Percentiles rank a stretch among this genome's conserved stretches.
Evolutionary conservation across 2,888 invertebrate species (phyloP).

Genomic region (Crocallis elinguaria): DNA sequence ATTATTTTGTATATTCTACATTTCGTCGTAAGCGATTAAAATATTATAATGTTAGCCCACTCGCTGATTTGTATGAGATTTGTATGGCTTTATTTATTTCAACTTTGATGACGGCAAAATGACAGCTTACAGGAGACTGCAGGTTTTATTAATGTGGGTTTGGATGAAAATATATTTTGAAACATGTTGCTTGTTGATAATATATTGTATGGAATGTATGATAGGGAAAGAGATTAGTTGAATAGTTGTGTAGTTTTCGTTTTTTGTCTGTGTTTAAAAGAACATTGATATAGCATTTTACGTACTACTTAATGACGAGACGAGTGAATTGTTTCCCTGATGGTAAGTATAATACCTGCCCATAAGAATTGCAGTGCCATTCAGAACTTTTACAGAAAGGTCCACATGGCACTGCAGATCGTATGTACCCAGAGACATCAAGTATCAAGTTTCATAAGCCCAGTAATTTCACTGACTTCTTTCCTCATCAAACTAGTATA

Average conservation of each 20-base stretch:
- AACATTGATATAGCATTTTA: too few relatives aligned
- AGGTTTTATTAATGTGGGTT: constrained; percentile 5
- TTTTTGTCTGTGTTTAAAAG: too few relatives aligned
- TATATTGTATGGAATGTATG: constrained; percentile 1
- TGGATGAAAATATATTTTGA: constrained; percentile 18
- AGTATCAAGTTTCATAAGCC: too few relatives aligned
- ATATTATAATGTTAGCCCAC: constrained; percentile 14
- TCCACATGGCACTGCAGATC: too few relatives aligned
- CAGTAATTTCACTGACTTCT: too few relatives aligned
- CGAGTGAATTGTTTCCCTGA: too few relatives aligned
- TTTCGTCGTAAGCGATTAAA: constrained; percentile 27
- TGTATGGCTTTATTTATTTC: constrained; percentile 16
- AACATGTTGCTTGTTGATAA: constrained; percentile 15
- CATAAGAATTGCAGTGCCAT: too few relatives aligned
- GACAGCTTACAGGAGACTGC: constrained; percentile 6
- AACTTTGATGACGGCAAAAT: constrained; percentile 24
- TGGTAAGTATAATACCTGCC: too few relatives aligned
- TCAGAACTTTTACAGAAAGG: too few relatives aligned
- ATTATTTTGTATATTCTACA: constrained; percentile 16
- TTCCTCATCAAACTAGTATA: too few relatives aligned
- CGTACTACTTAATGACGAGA: too few relatives aligned
- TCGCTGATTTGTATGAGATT: constrained; percentile 21
- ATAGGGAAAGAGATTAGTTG: background rate
- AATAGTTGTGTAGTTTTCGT: background rate
- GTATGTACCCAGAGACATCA: too few relatives aligned